Base-by-base conservation (phyloP, 2,113 vertebrate species). In the Xiphorhynchus elegans region DNA sequence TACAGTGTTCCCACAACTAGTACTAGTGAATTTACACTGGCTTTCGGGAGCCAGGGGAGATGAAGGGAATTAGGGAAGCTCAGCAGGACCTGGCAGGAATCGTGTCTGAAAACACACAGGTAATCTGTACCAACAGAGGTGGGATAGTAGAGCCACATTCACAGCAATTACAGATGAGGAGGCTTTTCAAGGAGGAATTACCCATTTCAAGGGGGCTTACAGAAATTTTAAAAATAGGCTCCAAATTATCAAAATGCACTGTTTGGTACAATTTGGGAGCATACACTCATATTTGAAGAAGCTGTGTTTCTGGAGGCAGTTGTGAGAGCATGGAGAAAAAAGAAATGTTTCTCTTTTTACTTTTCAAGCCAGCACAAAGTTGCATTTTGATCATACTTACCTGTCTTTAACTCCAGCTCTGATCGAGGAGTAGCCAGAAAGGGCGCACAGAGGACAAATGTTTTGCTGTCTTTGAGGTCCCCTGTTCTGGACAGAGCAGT, bases 41-140 rank as follows among this genome's bases (percentile, higher is more conserved):
- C 35, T 94, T 77, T 85, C 0, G 0, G 85, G 79, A 90, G 72
- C 52, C 35, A 37, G 72, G 21, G 49, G 58, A 90, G 79, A 64
- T 92, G 88, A 88, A 74, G 29, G 56, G 86, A 95, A 86, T 96
- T 95, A 89, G 44, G 56, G 60, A 84, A 88, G 64, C 82, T 82
- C 91, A 87, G 93, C 42, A 72, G 91, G 87, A 94, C 40, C 66
- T 69, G 81, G 89, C 62, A 84, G 87, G 63, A 86, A 10, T 18
- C 87, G 40, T 55, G 17, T 62, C 59, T 94, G 85, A 70, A 89
- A 95, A 60, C n/a, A 80, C 25, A 4, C 1, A 0, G 35, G 59
- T 91, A 94, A 91, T 91, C 79, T 80, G n/a, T 75, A 59, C 64
- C 47, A n/a, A 3, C 52, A 50, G 93, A 83, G 59, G 35, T 74